phyloP scores from a whole-genome alignment of 1,140 invertebrate species.

The Periplaneta americana region DNA sequence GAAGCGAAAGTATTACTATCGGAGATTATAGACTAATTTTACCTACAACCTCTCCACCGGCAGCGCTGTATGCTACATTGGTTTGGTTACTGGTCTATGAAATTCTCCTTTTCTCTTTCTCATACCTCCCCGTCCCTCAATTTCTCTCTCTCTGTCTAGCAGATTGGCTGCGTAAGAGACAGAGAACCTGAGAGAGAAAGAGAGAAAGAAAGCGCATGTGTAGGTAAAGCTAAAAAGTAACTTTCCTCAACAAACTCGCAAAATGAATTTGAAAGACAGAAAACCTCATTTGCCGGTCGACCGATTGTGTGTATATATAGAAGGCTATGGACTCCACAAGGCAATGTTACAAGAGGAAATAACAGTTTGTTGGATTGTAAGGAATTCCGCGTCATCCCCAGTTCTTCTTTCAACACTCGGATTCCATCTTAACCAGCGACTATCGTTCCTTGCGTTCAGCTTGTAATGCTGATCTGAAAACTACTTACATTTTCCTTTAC shows the following conservation, averaged over 20 bases:
- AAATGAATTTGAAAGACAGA: conserved; percentile 13
- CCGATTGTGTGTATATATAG: neutral
- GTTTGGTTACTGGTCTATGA: neutral
- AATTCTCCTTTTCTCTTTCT: neutral
- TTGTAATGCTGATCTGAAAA: no score
- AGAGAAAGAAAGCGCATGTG: neutral
- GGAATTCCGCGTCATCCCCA: neutral
- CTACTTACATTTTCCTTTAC: no score
- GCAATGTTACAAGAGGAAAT: neutral
- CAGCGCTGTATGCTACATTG: neutral
- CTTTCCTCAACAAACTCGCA: conserved; percentile 6
- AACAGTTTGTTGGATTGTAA: neutral
- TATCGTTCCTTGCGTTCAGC: no score
- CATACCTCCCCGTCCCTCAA: neutral
- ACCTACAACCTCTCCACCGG: neutral
- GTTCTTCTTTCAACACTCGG: no score
- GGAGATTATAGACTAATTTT: neutral
- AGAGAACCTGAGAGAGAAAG: neutral
- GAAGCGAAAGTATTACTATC: neutral
- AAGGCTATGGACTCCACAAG: neutral
- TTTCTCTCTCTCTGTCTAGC: neutral
- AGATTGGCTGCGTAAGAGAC: neutral
- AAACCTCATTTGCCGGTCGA: conserved; percentile 8
- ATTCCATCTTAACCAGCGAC: no score
- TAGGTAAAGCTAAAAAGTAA: conserved; percentile 7